A percentile compares a stretch with the other conserved stretches of the same genome.
These are phyloP conservation scores for Tetramorium alpestre DNA, from an alignment of 1,140 invertebrate species.

Conservation along the genomic window DNA sequence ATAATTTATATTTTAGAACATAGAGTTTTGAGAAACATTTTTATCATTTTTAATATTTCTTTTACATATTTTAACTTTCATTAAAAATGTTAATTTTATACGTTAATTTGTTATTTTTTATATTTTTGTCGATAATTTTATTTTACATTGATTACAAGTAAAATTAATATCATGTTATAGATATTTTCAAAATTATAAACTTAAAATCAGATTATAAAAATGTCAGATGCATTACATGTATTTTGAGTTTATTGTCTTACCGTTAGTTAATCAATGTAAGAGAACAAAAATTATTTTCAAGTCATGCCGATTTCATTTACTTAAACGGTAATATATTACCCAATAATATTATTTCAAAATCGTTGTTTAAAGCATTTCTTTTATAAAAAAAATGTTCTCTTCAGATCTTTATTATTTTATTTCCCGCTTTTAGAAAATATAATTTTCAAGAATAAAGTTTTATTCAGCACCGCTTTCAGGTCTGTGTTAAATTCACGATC, in stretches of 20 bases:
- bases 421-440: neutral
- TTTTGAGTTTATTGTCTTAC: neutral
- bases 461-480: neutral
- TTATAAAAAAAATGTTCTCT: neutral
- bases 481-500: conserved; percentile 8
- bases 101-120: neutral
- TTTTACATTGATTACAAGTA: neutral
- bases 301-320: neutral
- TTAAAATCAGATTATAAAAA: neutral
- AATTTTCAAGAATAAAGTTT: neutral
- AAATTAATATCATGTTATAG: neutral
- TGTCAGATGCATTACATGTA: neutral
- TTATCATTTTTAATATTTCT: neutral
- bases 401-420: neutral
- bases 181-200: neutral
- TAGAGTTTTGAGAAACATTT: neutral
- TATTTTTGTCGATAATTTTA: neutral
- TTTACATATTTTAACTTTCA: neutral
- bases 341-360: neutral
- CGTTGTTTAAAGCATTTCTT: neutral
- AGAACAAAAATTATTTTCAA: neutral
- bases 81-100: neutral
- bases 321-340: neutral
- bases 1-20: conserved; percentile 10
- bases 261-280: neutral